phyloP scores from a whole-genome alignment of 2,797 vertebrate species.

The Microhierax caerulescens region DNA sequence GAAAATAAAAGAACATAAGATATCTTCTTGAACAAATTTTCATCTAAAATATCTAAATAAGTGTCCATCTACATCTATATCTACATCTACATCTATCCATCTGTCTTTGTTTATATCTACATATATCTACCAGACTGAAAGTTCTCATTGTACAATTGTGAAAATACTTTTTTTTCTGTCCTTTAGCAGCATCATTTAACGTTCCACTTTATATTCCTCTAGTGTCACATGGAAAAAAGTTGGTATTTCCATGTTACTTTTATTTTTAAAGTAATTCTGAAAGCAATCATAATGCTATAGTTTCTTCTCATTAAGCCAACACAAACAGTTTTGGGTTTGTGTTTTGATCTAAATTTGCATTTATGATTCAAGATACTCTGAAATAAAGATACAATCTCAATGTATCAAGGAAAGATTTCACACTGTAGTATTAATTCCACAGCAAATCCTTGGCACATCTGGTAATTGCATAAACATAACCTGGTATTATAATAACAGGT shows the following conservation, averaged over 20 bases:
- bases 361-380: constrained; percentile 1
- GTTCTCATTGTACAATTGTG: not conserved
- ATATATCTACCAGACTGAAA: not conserved
- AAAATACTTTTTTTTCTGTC: not conserved
- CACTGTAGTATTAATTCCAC: not conserved
- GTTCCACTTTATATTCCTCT: not conserved
- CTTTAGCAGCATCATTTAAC: not conserved
- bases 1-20: not conserved
- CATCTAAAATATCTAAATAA: not conserved
- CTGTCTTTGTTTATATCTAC: not conserved
- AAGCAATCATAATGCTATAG: not conserved
- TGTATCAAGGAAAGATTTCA: not conserved
- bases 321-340: not conserved
- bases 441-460: constrained; percentile 36
- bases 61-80: not conserved
- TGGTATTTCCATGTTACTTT: not conserved
- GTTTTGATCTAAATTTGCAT: not conserved
- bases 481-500: not conserved
- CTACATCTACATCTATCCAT: not conserved
- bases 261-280: not conserved
- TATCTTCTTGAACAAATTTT: not conserved
- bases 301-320: not conserved
- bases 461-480: constrained; percentile 23
- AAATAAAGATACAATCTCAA: constrained; percentile 16
- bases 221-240: not conserved